Conservation (phyloP, 2,113 vertebrate genomes). For the Tragulus kanchil region DNA sequence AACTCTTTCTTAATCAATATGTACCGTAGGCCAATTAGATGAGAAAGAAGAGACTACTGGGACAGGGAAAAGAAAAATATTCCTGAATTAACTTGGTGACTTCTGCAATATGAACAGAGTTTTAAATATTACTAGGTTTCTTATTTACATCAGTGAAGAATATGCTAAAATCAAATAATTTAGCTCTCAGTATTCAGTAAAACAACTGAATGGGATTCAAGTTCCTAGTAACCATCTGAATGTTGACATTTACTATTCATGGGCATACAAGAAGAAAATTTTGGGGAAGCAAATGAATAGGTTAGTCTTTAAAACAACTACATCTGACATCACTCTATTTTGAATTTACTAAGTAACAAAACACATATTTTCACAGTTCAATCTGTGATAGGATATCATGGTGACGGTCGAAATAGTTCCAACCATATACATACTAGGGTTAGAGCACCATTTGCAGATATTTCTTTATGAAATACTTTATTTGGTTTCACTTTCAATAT, state of each 20-base stretch:
- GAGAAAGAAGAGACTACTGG: not conserved
- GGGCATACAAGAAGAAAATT: not conserved
- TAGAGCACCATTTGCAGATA: not conserved
- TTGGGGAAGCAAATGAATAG: not conserved
- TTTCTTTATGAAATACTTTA: not conserved
- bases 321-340: not conserved
- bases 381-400: not conserved
- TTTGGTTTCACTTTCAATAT: not conserved
- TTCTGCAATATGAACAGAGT: not conserved
- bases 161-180: slow-evolving; percentile 8
- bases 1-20: slow-evolving; percentile 1
- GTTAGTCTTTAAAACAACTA: not conserved
- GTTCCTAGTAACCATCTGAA: not conserved
- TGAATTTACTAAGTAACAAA: not conserved
- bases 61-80: not conserved
- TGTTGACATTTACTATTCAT: not conserved
- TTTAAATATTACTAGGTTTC: not conserved
- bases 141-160: not conserved
- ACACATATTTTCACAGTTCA: not conserved
- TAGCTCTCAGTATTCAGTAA: not conserved
- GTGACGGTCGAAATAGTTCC: not conserved
- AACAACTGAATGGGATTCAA: not conserved
- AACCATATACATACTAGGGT: not conserved
- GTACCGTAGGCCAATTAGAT: not conserved
- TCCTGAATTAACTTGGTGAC: not conserved